Base-by-base conservation (phyloP, 2,888 invertebrate species). In the Pimpla rufipes region DNA sequence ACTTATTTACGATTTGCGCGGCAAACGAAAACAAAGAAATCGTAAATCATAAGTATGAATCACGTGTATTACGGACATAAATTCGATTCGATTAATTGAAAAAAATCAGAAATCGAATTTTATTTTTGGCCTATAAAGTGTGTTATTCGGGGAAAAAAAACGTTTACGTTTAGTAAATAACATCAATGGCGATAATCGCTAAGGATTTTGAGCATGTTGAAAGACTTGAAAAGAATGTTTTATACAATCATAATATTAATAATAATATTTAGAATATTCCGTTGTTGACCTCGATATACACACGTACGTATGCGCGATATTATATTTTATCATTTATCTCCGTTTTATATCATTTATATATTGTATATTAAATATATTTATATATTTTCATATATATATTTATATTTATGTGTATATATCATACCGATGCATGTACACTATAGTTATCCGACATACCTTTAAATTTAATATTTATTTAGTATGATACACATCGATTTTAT, bases 401-500 rank as follows among this genome's bases (percentile, higher is more conserved):
- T 73, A 47, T 73, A 47, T 47, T 18, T 37, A n/a, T 62, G 11
- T 64, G 42, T 79, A 73, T 67, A 74, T 85, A 78, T 55, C 71
- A 74, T 81, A 82, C 68, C 68, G 55, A 75, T 59, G 74, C 73
- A 83, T 88, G 79, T 76, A 85, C 68, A 86, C 79, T 83, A 88
- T 86, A 74, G 78, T 90, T 86, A 86, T 85, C 73, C 86, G 87
- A 90, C 88, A 88, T 85, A 88, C 84, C 89, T 88, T 87, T 88
- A 88, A 87, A 85, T 89, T 88, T 87, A 89, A 88, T 86, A 88
- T 85, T 88, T 89, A 90, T 89, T 88, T 90, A 86, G 85, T 89
- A 91, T 89, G 82, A 83, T 90, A 91, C 89, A 90, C 91, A 90
- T 90, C 88, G 84, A 90, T 89, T 90, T 90, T 90, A 89, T 85